Percentiles rank a stretch among this genome's conserved stretches.
Conservation (phyloP, 2,888 invertebrate species). For the Macropis europaea region DNA sequence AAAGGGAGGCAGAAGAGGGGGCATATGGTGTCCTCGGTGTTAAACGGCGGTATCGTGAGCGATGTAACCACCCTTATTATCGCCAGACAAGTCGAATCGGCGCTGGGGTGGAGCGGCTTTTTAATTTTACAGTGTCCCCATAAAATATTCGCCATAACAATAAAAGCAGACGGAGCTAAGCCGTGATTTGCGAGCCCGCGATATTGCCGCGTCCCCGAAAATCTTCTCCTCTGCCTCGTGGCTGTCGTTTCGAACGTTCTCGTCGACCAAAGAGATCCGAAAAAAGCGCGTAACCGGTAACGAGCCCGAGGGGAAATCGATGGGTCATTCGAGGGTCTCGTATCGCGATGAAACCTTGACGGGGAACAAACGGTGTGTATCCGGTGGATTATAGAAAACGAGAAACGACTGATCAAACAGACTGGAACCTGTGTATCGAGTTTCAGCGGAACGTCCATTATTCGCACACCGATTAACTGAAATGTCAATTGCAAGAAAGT, state of each 20-base stretch:
- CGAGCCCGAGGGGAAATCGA: constrained; percentile 18
- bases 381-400: constrained; percentile 50
- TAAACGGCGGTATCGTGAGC: constrained; percentile 45
- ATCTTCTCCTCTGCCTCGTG: not conserved
- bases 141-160: constrained; percentile 77
- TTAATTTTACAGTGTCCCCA: constrained; percentile 78
- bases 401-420: constrained; percentile 57
- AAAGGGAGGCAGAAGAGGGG: constrained; percentile 42
- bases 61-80: constrained; percentile 70
- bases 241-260: constrained; percentile 7
- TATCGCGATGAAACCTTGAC: constrained; percentile 38
- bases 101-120: constrained; percentile 68
- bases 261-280: constrained; percentile 20
- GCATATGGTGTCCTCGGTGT: constrained; percentile 68
- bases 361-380: constrained; percentile 41
- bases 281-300: constrained; percentile 13
- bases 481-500: too few species aligned
- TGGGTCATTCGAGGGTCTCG: constrained; percentile 25
- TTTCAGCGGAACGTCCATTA: too few species aligned
- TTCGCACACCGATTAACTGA: too few species aligned
- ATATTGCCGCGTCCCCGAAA: constrained; percentile 60
- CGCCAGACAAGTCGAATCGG: constrained; percentile 62
- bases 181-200: constrained; percentile 76
- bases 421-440: constrained; percentile 48
- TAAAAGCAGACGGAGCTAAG: constrained; percentile 75